Evolutionary conservation across 2,888 invertebrate species (phyloP).

Genomic region (Apomyelois bistriatella): DNA sequence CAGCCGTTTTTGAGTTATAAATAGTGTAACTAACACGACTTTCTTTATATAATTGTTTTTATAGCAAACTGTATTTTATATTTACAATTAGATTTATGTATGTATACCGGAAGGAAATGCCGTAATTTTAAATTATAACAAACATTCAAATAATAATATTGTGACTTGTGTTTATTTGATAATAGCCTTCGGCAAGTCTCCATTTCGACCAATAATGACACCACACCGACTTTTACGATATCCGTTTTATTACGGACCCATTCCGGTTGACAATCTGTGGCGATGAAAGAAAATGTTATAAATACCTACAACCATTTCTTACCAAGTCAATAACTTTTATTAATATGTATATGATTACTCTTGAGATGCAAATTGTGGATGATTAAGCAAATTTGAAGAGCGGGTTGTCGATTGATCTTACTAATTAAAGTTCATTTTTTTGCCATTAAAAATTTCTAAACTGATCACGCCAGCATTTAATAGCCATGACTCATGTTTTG

Average conservation of each 20-base stretch:
- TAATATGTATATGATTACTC: slow-evolving; percentile 15
- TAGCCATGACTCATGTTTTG: background rate
- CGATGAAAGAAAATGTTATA: slow-evolving; percentile 20
- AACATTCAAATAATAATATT: background rate
- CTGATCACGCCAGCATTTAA: background rate
- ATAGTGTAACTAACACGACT: too few species aligned
- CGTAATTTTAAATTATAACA: slow-evolving; percentile 22
- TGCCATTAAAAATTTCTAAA: background rate
- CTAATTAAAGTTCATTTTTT: background rate
- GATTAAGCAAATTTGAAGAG: background rate
- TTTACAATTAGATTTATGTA: too few species aligned
- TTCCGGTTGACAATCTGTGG: slow-evolving; percentile 35
- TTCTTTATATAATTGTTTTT: too few species aligned
- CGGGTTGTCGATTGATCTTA: background rate
- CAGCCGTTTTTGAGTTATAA: too few species aligned
- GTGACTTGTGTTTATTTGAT: slow-evolving; percentile 37
- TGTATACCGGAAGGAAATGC: slow-evolving; percentile 18
- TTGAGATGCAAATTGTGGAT: slow-evolving; percentile 5
- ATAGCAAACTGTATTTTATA: too few species aligned
- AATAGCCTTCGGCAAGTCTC: slow-evolving; percentile 37
- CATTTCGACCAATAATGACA: slow-evolving; percentile 38
- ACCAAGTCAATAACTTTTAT: slow-evolving; percentile 15
- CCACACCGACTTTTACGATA: slow-evolving; percentile 48
- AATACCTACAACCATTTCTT: slow-evolving; percentile 10
- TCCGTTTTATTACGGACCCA: slow-evolving; percentile 39